Base-by-base conservation (phyloP, 2,797 vertebrate genomes). In the Acrocephalus scirpaceus region DNA sequence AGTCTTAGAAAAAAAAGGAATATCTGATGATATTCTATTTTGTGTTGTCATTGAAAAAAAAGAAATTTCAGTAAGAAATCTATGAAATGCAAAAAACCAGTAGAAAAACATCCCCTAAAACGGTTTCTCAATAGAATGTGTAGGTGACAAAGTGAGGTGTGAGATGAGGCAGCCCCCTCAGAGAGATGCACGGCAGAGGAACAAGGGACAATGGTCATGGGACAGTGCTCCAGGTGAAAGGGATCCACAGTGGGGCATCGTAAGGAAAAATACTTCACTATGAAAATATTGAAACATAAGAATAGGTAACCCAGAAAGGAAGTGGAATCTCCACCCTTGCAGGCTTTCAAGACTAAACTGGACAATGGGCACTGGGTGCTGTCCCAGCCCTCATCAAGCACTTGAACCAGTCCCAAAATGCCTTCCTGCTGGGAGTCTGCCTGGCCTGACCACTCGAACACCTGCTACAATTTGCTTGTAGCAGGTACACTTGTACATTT, bases 381-480 rank as follows among this genome's bases (percentile, higher is more conserved):
- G 78, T 50, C 22, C 18, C 22, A 54, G 38, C 38, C 72, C 58
- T 54, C 64, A 50, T 26, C 38, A 62, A 40, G 47, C 50, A 72
- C 51, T 19, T 64, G 57, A 69, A 47, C 15, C 60, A 62, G 13
- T 3, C 57, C 66, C 74, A 60, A 10, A 51, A 40, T 8, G 32
- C 42, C 32, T 45, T 32, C 36, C 16, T 9, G 34, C 36, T 20
- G 45, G 3, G 30, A 80, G 25, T 6, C 54, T 38, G 66, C 74
- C 10, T 8, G 48, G 40, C 40, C 64, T 38, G 48, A 44, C 4
- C 69, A 36, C 32, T 56, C 16, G 3, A 56, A 81, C 64, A 27
- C 7, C 3, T 7, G 4, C 8, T 29, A 40, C 32, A 11, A 8
- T 29, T n/a, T 34, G 21, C 36, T 53, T 2, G 1, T 2, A 26